Percentiles rank a stretch among this genome's conserved stretches.
These are phyloP conservation scores for Naso thynnoides DNA, from an alignment of 2,797 vertebrate species.

Conservation along the genomic window DNA sequence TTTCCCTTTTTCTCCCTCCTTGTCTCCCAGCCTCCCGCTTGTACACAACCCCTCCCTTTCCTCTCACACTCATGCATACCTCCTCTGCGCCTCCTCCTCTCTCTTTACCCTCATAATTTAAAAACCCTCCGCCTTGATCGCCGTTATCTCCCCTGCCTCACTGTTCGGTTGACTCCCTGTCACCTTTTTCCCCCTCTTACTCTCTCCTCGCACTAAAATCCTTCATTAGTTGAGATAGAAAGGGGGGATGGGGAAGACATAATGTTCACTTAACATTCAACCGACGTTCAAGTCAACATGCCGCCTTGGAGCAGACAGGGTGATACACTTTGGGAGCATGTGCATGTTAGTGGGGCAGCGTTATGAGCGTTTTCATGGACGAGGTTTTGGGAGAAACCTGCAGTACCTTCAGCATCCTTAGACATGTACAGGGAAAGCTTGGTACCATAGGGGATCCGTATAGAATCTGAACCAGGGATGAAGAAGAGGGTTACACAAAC, in stretches of 20 bases:
- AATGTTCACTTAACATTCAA: conserved; percentile 83
- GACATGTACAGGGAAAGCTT: conserved; percentile 91
- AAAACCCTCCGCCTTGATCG: conserved; percentile 38
- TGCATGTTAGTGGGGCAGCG: conserved; percentile 73
- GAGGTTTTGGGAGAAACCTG: conserved; percentile 69
- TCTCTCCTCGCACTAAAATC: conserved; percentile 42
- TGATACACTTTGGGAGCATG: conserved; percentile 66
- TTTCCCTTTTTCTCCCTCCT: conserved; percentile 52
- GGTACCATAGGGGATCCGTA: conserved; percentile 90
- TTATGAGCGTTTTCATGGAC: conserved; percentile 61
- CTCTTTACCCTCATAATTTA: conserved; percentile 24
- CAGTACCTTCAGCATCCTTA: conserved; percentile 90
- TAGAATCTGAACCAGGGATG: conserved; percentile 89
- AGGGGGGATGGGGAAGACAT: conserved; percentile 73
- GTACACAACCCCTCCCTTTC: conserved; percentile 58
- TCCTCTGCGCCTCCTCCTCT: conserved; percentile 40
- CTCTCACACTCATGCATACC: conserved; percentile 51
- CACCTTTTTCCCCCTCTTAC: conserved; percentile 29
- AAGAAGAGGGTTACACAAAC: conserved; percentile 83
- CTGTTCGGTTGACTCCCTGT: conserved; percentile 47
- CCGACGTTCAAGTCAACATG: conserved; percentile 81
- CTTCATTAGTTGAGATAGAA: conserved; percentile 67
- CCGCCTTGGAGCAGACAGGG: conserved; percentile 72
- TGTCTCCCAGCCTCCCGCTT: conserved; percentile 53
- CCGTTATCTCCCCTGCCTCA: conserved; percentile 47